Conservation (phyloP, 2,797 vertebrate genomes). For the Zenarchopterus dispar region DNA sequence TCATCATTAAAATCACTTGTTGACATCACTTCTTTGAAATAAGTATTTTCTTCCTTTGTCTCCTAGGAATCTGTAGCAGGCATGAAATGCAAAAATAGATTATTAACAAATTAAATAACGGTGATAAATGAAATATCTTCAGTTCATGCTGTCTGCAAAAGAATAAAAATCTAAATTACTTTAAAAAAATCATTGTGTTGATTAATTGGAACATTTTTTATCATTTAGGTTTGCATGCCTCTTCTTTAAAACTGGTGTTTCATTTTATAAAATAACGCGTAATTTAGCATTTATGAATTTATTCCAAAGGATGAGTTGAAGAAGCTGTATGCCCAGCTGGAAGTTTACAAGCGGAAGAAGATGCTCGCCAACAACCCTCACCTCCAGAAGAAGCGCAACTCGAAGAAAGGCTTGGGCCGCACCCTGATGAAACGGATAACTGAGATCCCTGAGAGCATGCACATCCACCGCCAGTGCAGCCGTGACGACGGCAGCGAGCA, state of each 20-base stretch:
- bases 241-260: neutral
- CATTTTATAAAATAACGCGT: accelerated
- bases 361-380: conserved; percentile 99
- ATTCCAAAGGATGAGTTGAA: conserved; percentile 92
- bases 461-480: conserved; percentile 93
- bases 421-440: conserved; percentile 97
- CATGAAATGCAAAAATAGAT: too few species aligned
- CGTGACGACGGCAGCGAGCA: conserved; percentile 91
- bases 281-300: neutral
- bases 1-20: too few species aligned
- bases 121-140: too few species aligned
- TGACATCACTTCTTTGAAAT: too few species aligned
- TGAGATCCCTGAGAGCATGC: conserved; percentile 95
- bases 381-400: conserved; percentile 98
- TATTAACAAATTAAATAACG: too few species aligned
- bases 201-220: too few species aligned
- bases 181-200: too few species aligned
- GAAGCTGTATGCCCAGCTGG: conserved; percentile 95
- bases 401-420: conserved; percentile 96
- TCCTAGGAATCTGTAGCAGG: too few species aligned
- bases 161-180: too few species aligned
- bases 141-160: too few species aligned
- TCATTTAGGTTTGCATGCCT: too few species aligned
- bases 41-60: too few species aligned
- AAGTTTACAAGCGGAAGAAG: conserved; percentile 97